Percentiles rank a stretch among this genome's conserved stretches.
Evolutionary conservation across 2,113 vertebrate species (phyloP).

Genomic region (Scopus umbretta): DNA sequence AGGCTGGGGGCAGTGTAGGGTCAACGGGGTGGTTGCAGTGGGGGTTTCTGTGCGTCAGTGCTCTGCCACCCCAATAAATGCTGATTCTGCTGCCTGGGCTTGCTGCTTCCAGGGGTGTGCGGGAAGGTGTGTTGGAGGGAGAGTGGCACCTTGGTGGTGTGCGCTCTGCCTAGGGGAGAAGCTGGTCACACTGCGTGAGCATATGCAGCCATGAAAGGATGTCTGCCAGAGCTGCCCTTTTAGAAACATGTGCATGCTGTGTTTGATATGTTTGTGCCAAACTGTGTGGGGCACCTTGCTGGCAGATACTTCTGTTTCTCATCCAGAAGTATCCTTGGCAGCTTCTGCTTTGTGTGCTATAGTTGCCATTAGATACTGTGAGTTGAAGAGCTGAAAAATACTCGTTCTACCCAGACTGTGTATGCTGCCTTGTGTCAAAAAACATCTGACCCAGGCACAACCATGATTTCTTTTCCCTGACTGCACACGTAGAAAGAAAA

Average conservation of each 20-base stretch:
- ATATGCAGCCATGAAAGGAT: neutral
- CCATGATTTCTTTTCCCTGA: neutral
- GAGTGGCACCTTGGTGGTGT: no score
- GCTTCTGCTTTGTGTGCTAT: neutral
- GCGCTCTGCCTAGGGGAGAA: neutral
- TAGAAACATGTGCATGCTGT: accelerated
- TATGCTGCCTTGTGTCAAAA: neutral
- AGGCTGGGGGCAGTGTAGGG: neutral
- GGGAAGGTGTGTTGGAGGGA: neutral
- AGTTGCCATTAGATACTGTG: neutral
- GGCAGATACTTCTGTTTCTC: neutral
- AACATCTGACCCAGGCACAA: neutral
- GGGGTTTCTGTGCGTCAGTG: neutral
- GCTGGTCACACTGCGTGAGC: no score
- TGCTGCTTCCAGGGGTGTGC: neutral
- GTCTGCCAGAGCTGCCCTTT: neutral
- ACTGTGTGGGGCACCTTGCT: neutral
- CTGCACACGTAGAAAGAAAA: neutral
- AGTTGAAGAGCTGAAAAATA: neutral
- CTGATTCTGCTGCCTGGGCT: neutral
- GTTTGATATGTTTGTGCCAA: neutral
- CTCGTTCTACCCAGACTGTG: neutral
- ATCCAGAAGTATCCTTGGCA: neutral
- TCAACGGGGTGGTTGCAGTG: neutral
- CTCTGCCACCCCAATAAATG: neutral